A percentile compares a stretch with the other conserved stretches of the same genome.
Evolutionary conservation across 2,888 invertebrate species (phyloP).

Genomic region (Poecilobothrus nobilitatus): DNA sequence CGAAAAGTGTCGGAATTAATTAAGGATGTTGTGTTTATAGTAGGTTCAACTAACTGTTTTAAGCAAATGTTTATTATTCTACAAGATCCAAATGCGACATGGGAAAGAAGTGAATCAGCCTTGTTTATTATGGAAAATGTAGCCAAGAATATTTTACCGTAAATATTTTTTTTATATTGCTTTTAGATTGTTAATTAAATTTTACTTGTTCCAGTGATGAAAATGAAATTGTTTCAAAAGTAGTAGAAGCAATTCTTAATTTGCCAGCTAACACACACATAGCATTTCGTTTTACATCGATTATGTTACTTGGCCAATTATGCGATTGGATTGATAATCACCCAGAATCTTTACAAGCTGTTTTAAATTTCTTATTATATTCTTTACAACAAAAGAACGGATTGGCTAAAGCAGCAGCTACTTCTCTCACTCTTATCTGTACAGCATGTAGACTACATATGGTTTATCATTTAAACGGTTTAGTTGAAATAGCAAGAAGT

Average conservation of each 20-base stretch:
- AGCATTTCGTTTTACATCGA: constrained; percentile 81
- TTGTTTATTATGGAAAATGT: constrained; percentile 92
- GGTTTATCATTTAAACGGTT: constrained; percentile 60
- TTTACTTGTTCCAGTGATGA: constrained; percentile 58
- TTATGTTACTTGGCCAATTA: constrained; percentile 78
- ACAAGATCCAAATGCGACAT: constrained; percentile 62
- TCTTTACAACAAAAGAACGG: constrained; percentile 61
- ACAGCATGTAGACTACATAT: constrained; percentile 71
- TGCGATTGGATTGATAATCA: constrained; percentile 93
- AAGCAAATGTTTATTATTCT: constrained; percentile 79
- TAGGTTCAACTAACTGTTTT: constrained; percentile 87
- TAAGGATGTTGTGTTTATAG: constrained; percentile 93
- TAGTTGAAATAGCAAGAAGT: constrained; percentile 66
- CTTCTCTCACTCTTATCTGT: constrained; percentile 78
- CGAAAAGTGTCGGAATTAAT: constrained; percentile 83
- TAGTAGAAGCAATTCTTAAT: constrained; percentile 81
- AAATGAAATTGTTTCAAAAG: constrained; percentile 85
- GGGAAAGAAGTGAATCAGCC: constrained; percentile 91
- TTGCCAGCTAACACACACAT: constrained; percentile 76
- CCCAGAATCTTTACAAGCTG: constrained; percentile 69
- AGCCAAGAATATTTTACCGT: constrained; percentile 91
- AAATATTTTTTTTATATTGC: constrained; percentile 42
- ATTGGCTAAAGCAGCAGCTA: constrained; percentile 72
- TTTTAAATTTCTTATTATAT: constrained; percentile 67
- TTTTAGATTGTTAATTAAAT: constrained; percentile 2